phyloP scores from a whole-genome alignment of 2,888 invertebrate species.

The Agriopis marginaria region DNA sequence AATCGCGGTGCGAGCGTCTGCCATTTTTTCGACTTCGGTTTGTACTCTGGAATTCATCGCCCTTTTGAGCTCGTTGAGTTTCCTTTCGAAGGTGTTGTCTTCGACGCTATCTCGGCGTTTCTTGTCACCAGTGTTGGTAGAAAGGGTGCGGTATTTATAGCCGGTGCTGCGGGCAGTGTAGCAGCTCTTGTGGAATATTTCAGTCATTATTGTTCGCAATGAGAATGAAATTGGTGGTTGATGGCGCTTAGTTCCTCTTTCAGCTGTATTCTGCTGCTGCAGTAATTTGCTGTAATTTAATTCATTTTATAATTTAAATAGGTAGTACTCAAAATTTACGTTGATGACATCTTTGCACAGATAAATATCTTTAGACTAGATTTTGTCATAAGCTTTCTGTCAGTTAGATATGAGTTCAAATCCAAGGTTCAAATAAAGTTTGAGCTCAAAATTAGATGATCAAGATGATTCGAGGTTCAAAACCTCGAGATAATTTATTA shows the following conservation, averaged over 20 bases:
- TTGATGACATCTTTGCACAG: too few species aligned
- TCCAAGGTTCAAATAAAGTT: too few species aligned
- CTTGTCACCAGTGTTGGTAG: slow-evolving; percentile 72
- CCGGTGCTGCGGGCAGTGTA: slow-evolving; percentile 72
- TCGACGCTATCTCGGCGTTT: slow-evolving; percentile 55
- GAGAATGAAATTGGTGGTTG: slow-evolving; percentile 4
- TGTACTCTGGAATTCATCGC: slow-evolving; percentile 64
- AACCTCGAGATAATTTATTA: too few species aligned
- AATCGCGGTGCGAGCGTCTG: slow-evolving; percentile 60
- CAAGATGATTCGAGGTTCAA: not conserved
- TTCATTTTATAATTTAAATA: not conserved
- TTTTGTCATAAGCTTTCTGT: not conserved
- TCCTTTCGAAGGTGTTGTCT: slow-evolving; percentile 61
- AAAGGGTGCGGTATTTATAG: slow-evolving; percentile 75
- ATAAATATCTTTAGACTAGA: not conserved
- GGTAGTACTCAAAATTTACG: not conserved
- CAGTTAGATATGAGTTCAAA: too few species aligned
- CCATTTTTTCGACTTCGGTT: slow-evolving; percentile 59
- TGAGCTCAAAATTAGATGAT: not conserved
- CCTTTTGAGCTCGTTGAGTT: slow-evolving; percentile 65
- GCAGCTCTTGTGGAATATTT: slow-evolving; percentile 70
- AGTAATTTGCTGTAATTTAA: not conserved
- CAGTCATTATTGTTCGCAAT: slow-evolving; percentile 57
- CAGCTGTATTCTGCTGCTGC: too few species aligned
- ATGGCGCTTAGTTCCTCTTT: too few species aligned